phyloP scores from a whole-genome alignment of 2,113 vertebrate species.

The Hiodon tergisus region DNA sequence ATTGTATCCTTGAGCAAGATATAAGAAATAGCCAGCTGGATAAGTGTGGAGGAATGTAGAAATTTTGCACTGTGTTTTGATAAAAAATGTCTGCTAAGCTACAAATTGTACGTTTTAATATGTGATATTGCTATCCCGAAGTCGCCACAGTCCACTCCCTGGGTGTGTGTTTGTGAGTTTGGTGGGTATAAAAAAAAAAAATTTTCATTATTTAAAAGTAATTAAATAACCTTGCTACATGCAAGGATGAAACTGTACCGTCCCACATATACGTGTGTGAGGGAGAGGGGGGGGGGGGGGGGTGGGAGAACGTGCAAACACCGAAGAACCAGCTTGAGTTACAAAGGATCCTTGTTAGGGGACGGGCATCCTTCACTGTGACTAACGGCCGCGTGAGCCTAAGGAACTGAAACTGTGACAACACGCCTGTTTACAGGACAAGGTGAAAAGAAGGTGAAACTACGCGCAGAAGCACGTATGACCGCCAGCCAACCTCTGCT shows the following conservation, averaged over 20 bases:
- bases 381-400: background rate
- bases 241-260: background rate
- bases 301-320: background rate
- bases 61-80: too few species aligned
- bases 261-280: background rate
- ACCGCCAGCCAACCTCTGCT: background rate
- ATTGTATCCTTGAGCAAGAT: too few species aligned
- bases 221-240: too few species aligned
- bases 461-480: background rate
- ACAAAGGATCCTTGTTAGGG: background rate
- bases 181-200: too few species aligned
- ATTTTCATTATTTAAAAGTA: too few species aligned
- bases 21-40: too few species aligned
- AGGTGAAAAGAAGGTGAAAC: conserved; percentile 9
- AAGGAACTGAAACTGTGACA: background rate
- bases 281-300: background rate
- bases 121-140: too few species aligned
- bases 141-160: too few species aligned
- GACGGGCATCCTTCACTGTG: background rate
- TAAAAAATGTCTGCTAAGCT: too few species aligned
- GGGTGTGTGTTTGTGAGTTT: too few species aligned
- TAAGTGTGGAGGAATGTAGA: too few species aligned
- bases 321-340: background rate
- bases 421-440: background rate
- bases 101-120: too few species aligned